Conservation (phyloP, 2,888 invertebrate species). For the Gastrophysa polygoni region DNA sequence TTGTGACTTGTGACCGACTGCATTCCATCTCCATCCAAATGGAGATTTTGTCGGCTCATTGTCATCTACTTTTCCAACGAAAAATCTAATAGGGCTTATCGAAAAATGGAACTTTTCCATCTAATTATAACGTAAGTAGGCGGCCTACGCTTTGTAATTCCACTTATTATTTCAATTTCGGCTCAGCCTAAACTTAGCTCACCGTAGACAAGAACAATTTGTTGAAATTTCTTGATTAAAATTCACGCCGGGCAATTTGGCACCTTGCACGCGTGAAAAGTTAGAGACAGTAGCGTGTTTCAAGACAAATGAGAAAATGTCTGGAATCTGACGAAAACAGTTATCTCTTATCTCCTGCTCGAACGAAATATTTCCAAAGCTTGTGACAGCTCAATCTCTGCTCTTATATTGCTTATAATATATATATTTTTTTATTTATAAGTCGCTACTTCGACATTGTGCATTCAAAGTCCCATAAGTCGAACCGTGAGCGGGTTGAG, state of each 20-base stretch:
- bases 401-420: too few species aligned
- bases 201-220: slow-evolving; percentile 9
- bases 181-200: background rate
- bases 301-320: too few species aligned
- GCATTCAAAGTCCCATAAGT: too few species aligned
- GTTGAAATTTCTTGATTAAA: slow-evolving; percentile 37
- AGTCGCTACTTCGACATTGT: too few species aligned
- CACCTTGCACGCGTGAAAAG: slow-evolving; percentile 30
- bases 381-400: too few species aligned
- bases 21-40: background rate
- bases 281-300: background rate
- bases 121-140: background rate
- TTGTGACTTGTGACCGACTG: background rate
- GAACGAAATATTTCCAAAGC: too few species aligned
- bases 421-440: too few species aligned
- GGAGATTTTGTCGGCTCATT: background rate
- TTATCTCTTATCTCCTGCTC: too few species aligned
- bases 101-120: background rate
- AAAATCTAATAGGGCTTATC: background rate
- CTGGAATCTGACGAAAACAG: too few species aligned
- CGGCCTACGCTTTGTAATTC: background rate
- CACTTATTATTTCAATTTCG: background rate
- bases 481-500: too few species aligned
- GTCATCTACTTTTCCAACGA: background rate
- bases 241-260: slow-evolving; percentile 40